phyloP scores from a whole-genome alignment of 2,888 invertebrate genomes.

The Pterobdella sp. region DNA sequence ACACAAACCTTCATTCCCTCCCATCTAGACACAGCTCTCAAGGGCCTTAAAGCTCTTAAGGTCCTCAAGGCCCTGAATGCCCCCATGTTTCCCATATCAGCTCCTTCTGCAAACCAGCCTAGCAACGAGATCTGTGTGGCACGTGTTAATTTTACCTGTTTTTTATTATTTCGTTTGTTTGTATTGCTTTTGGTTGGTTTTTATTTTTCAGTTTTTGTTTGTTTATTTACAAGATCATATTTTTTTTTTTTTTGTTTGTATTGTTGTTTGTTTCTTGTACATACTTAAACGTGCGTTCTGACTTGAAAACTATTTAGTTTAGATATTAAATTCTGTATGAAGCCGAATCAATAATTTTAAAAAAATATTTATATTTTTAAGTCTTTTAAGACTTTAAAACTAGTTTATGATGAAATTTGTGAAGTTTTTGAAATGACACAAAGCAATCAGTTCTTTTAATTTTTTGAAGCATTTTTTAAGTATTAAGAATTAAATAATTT shows the following conservation, averaged over 20 bases:
- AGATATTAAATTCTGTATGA: no score
- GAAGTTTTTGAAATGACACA: no score
- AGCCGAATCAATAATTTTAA: no score
- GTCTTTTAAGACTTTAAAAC: no score
- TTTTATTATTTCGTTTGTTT: background rate
- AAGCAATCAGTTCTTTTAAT: no score
- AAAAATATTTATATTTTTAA: no score
- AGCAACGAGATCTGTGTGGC: slow-evolving; percentile 65
- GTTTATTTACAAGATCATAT: background rate
- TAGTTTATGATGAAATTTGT: no score
- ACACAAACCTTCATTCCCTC: slow-evolving; percentile 99
- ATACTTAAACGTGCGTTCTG: background rate
- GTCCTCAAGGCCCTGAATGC: slow-evolving; percentile 99
- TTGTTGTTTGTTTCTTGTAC: background rate
- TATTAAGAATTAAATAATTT: no score
- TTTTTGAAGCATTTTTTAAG: no score
- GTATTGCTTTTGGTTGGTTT: background rate
- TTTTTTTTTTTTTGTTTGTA: background rate
- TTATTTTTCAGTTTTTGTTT: background rate
- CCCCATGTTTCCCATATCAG: slow-evolving; percentile 80
- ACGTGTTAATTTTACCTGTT: background rate
- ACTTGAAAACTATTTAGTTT: no score
- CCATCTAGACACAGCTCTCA: slow-evolving; percentile 98
- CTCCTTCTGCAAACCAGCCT: slow-evolving; percentile 76
- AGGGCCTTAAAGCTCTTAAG: slow-evolving; percentile 89